A percentile compares a stretch with the other conserved stretches of the same genome.
Conservation (phyloP, 2,888 invertebrate genomes). For the Hanleya hanleyi region DNA sequence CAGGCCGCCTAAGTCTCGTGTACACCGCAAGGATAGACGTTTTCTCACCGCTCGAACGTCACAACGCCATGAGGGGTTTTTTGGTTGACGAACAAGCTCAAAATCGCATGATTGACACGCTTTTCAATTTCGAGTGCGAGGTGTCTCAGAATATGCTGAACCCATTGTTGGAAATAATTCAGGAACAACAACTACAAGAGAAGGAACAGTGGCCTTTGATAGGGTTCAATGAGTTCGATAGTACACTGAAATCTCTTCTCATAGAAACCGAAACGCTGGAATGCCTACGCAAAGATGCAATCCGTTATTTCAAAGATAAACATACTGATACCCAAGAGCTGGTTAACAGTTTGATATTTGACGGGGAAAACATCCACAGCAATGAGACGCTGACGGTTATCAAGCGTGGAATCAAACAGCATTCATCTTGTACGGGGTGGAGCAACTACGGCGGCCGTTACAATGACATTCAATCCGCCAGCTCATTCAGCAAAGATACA, state of each 20-base stretch:
- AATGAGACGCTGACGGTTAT: background rate
- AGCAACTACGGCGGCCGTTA: background rate
- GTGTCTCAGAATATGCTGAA: background rate
- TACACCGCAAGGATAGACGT: too few species aligned
- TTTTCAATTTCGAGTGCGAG: background rate
- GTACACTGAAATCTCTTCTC: background rate
- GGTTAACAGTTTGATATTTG: background rate
- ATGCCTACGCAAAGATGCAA: background rate
- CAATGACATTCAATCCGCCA: background rate
- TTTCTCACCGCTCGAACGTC: too few species aligned
- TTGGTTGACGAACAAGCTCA: background rate
- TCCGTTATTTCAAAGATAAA: background rate
- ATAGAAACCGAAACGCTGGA: background rate
- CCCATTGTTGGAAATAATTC: background rate
- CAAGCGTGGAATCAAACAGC: background rate
- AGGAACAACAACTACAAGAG: background rate
- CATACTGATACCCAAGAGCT: background rate
- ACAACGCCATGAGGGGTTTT: background rate
- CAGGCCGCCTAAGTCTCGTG: too few species aligned
- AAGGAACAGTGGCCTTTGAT: background rate
- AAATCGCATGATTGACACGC: background rate
- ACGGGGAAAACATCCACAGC: background rate
- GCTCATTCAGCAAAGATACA: background rate
- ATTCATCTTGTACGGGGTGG: background rate
- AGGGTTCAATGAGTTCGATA: slow-evolving; percentile 1